A percentile compares a stretch with the other conserved stretches of the same genome.
Conservation (phyloP, 2,888 invertebrate genomes). For the Drosophila borealis region DNA sequence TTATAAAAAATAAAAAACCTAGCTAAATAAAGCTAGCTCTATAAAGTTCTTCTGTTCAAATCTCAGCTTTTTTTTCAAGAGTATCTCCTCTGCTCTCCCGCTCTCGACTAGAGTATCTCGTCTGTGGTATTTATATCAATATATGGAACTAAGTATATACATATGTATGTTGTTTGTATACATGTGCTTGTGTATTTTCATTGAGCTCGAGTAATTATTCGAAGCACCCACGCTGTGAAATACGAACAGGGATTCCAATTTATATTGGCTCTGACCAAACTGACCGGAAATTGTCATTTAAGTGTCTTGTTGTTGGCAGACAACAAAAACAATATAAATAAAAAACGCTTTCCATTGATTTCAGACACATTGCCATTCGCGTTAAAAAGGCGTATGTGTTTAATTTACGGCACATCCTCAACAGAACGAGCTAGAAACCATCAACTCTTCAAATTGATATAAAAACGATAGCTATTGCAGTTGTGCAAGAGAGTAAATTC, state of each 20-base stretch:
- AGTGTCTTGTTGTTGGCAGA: conserved; percentile 44
- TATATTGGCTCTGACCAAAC: conserved; percentile 74
- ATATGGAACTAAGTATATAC: conserved; percentile 14
- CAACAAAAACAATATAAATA: conserved; percentile 27
- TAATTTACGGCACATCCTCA: conserved; percentile 29
- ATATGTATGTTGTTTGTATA: conserved; percentile 1
- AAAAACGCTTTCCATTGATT: conserved; percentile 64
- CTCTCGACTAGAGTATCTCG: not conserved
- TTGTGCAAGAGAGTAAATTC: conserved; percentile 6
- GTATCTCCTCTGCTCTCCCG: conserved; percentile 1
- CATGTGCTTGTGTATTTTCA: conserved; percentile 23
- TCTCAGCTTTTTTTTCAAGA: not conserved
- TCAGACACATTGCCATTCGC: conserved; percentile 71
- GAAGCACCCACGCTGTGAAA: conserved; percentile 72
- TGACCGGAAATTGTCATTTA: conserved; percentile 80
- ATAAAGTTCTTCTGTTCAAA: not conserved
- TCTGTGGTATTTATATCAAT: conserved; percentile 20
- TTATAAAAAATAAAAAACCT: not conserved
- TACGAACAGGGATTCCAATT: conserved; percentile 76
- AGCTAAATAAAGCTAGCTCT: not conserved
- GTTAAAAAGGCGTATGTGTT: conserved; percentile 36
- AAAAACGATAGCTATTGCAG: not conserved
- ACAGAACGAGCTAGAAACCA: conserved; percentile 14
- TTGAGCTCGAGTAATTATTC: conserved; percentile 68
- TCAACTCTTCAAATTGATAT: conserved; percentile 23